Conservation (phyloP, 2,113 vertebrate genomes). For the Salvelinus sp. region DNA sequence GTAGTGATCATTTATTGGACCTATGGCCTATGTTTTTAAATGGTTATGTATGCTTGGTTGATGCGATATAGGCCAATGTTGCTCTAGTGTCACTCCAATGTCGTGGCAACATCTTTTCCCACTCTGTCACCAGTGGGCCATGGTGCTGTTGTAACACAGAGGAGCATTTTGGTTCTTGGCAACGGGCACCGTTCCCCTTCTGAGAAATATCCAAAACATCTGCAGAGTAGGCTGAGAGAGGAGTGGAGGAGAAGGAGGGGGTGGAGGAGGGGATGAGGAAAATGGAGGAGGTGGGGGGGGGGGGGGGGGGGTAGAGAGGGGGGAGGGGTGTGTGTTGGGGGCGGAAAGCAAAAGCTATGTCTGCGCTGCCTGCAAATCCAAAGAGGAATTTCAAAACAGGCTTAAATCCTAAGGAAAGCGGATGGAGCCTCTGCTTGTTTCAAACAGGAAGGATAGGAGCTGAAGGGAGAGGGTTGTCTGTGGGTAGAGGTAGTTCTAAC, state of each 20-base stretch:
- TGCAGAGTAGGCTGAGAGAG: slow-evolving; percentile 40
- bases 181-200: slow-evolving; percentile 50
- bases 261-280: neutral
- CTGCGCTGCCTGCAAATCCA: slow-evolving; percentile 68
- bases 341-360: slow-evolving; percentile 63
- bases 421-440: slow-evolving; percentile 45
- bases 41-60: no score
- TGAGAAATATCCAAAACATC: slow-evolving; percentile 67
- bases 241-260: slow-evolving; percentile 26
- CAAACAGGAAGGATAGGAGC: slow-evolving; percentile 56
- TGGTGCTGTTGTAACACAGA: neutral
- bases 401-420: slow-evolving; percentile 66
- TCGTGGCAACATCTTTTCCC: no score
- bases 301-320: neutral
- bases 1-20: no score
- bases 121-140: neutral
- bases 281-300: neutral
- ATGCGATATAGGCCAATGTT: no score
- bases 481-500: slow-evolving; percentile 29
- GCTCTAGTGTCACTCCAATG: no score
- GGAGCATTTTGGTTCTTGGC: slow-evolving; percentile 25
- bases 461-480: slow-evolving; percentile 43
- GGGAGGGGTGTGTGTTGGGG: slow-evolving; percentile 52
- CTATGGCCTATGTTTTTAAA: no score
- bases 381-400: slow-evolving; percentile 75